A percentile compares a stretch with the other conserved stretches of the same genome.
Evolutionary conservation across 2,888 invertebrate species (phyloP).

Genomic region (Drosophila glabriapex): DNA sequence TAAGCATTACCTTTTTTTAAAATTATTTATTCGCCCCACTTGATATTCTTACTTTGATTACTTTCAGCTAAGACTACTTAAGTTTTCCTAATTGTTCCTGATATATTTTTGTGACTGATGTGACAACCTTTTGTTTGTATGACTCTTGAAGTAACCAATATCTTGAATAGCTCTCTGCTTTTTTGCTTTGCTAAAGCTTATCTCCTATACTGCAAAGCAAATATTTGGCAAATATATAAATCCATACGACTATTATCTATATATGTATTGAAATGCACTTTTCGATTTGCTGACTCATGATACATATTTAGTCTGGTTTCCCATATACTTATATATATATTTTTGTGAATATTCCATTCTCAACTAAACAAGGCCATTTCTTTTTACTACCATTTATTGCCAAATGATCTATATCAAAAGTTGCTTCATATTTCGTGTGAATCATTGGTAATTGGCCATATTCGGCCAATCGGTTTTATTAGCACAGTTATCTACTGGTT

Average conservation of each 20-base stretch:
- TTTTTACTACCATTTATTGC: not conserved
- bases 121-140: slow-evolving; percentile 30
- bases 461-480: slow-evolving; percentile 41
- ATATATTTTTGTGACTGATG: slow-evolving; percentile 6
- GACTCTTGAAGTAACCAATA: slow-evolving; percentile 26
- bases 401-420: slow-evolving; percentile 23
- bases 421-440: slow-evolving; percentile 24
- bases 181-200: slow-evolving; percentile 31
- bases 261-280: not conserved
- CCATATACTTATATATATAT: not conserved
- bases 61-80: not conserved
- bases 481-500: slow-evolving; percentile 34
- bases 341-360: not conserved
- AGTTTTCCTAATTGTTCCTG: not conserved
- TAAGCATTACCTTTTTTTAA: fast-evolving
- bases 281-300: not conserved
- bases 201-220: slow-evolving; percentile 2
- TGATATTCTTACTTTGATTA: not conserved
- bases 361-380: not conserved
- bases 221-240: not conserved
- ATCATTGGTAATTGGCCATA: slow-evolving; percentile 42
- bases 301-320: not conserved
- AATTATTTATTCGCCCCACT: not conserved
- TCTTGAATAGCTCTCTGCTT: slow-evolving; percentile 15
- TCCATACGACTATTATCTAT: not conserved